Base-by-base conservation (phyloP, 2,888 invertebrate species). In the Sinodicranocentrus sp. region DNA sequence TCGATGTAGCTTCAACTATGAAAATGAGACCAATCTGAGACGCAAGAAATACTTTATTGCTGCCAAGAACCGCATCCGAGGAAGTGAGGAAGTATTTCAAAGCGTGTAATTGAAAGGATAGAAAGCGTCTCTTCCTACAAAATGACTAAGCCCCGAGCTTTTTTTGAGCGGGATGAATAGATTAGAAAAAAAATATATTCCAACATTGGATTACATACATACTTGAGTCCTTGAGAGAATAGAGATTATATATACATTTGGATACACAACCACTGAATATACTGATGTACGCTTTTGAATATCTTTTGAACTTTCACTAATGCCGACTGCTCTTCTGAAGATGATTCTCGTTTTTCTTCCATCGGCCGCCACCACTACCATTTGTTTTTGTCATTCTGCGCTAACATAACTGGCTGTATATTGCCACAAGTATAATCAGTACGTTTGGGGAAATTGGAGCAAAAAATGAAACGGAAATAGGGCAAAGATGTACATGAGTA, bases 81-180 rank as follows among this genome's bases (percentile, higher is more conserved):
- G 23, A 65, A 76, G 65, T 39, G 19, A 63, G 54, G 48, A 63
- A n/a, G 43, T 28, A 59, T 59, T 72, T 72, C 28, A 28, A 59
- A 72, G 57, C 72, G 72, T 72, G 72, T 72, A 72, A 72, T 72
- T 72, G 72, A 54, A 59, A 57, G 59, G 72, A 72, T 54, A n/a
- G n/a, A n/a, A n/a, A n/a, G n/a, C n/a, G n/a, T n/a, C n/a, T n/a
- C n/a, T n/a, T n/a, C n/a, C n/a, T n/a, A n/a, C n/a, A n/a, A n/a
- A n/a, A n/a, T n/a, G n/a, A n/a, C n/a, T n/a, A n/a, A n/a, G n/a
- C n/a, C n/a, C n/a, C n/a, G n/a, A n/a, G n/a, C n/a, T n/a, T n/a
- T n/a, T n/a, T n/a, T n/a, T n/a, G n/a, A n/a, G n/a, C n/a, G n/a
- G n/a, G n/a, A n/a, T n/a, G n/a, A n/a, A n/a, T n/a, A n/a, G n/a